These are phyloP conservation scores for Eidolon dupreanum DNA, from an alignment of 2,797 vertebrate genomes.

Conservation along the genomic window DNA sequence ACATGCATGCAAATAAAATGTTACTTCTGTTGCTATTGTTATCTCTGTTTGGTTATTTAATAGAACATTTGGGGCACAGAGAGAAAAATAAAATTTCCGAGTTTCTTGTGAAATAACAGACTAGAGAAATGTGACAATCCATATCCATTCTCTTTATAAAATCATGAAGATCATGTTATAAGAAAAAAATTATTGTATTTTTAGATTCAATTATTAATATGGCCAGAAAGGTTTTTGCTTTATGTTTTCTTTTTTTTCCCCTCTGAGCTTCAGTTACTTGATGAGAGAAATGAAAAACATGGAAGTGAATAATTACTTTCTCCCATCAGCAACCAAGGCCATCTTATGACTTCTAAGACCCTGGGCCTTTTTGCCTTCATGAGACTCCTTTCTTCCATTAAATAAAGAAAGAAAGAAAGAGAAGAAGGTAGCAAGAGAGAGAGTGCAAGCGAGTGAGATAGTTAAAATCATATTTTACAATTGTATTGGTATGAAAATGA, in stretches of 20 bases:
- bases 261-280: not conserved
- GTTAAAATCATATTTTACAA: not conserved
- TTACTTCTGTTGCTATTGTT: not conserved
- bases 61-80: not conserved
- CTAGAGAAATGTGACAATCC: not conserved
- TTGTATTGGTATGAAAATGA: not conserved
- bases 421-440: too few relatives aligned
- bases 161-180: not conserved
- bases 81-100: not conserved
- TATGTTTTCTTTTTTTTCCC: not conserved
- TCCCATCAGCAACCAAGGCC: not conserved
- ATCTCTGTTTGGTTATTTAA: not conserved
- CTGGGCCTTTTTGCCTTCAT: not conserved
- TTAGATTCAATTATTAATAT: not conserved
- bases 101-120: not conserved
- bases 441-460: fast-evolving
- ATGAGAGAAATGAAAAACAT: not conserved
- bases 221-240: not conserved
- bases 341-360: not conserved
- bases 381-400: not conserved
- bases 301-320: not conserved
- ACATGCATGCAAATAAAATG: not conserved
- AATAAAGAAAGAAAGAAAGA: not conserved
- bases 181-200: not conserved
- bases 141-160: not conserved